These are phyloP conservation scores for Orchestes rusci DNA, from an alignment of 2,888 invertebrate genomes.

Conservation along the genomic window DNA sequence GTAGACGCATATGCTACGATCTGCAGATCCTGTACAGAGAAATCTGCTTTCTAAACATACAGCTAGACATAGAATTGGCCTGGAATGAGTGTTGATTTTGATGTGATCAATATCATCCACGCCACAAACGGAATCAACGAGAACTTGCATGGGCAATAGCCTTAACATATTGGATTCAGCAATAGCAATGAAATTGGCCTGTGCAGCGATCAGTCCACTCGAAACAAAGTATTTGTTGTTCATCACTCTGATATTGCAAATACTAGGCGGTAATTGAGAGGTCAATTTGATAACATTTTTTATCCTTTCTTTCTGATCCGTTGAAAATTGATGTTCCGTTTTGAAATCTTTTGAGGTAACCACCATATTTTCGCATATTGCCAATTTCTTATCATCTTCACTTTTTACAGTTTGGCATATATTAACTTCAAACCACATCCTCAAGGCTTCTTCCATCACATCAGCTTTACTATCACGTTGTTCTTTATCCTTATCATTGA, in stretches of 20 bases:
- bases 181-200: slow-evolving; percentile 35
- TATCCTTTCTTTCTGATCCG: slow-evolving; percentile 34
- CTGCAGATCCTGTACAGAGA: slow-evolving; percentile 38
- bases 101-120: slow-evolving; percentile 29
- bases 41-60: slow-evolving; percentile 32
- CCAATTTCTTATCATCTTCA: slow-evolving; percentile 16
- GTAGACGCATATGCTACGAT: slow-evolving; percentile 38
- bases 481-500: too few relatives aligned
- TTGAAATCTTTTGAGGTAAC: too few relatives aligned
- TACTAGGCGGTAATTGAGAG: slow-evolving; percentile 31
- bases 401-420: background rate
- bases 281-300: slow-evolving; percentile 31
- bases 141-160: slow-evolving; percentile 33
- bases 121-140: slow-evolving; percentile 27
- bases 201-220: slow-evolving; percentile 38
- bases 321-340: too few relatives aligned
- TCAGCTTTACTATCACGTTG: too few relatives aligned
- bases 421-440: background rate
- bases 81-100: slow-evolving; percentile 35
- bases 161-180: slow-evolving; percentile 36
- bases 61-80: slow-evolving; percentile 36
- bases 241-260: slow-evolving; percentile 34
- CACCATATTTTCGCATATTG: too few relatives aligned
- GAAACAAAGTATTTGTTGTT: slow-evolving; percentile 35
- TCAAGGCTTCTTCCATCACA: background rate